Base-by-base conservation (phyloP, 2,888 invertebrate species). In the Malachius bipustulatus region DNA sequence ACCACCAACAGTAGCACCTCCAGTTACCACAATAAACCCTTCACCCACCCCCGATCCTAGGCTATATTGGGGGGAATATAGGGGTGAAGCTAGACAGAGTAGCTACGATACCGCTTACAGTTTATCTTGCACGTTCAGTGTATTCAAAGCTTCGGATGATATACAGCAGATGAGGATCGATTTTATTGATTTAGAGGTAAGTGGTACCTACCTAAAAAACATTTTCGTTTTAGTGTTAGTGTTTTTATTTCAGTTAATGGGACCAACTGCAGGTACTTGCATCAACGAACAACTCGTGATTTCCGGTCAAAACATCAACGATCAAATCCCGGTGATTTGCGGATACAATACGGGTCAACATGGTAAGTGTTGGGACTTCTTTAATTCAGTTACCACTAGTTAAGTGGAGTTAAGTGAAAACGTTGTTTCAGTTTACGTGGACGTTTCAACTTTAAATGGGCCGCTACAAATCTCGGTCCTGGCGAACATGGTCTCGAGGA, bases 301-400 rank as follows among this genome's bases (percentile, higher is more conserved):
- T 3, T 71, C 75, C 0, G 83, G 83, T 2, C 77, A 80, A 51
- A 79, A 79, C 55, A 50, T 66, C 1, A 82, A 82, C 50, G 73
- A 69, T 40, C 57, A 70, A n/a, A 63, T 82, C 38, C 83, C 83
- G 0, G 66, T 72, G 3, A 59, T 84, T 13, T 84, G 84, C 52
- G 84, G 84, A 11, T 71, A 77, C 26, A 83, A 82, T 52, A 74
- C 77, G 1, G 82, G 80, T 9, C 80, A 81, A 55, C 82, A 82
- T 49, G 62, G 84, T 83, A 64, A 66, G 61, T 53, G 32, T 16
- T 32, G 15, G 36, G 12, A 31, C 36, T 29, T 28, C n/a, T 15
- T 6, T 6, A n/a, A 11, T 3, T 34, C 8, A n/a, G n/a, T 27
- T 35, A 33, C 19, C 9, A 26, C 9, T n/a, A 10, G 16, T 30